Conservation (phyloP, 2,888 invertebrate genomes). For the Neoaliturus tenellus region DNA sequence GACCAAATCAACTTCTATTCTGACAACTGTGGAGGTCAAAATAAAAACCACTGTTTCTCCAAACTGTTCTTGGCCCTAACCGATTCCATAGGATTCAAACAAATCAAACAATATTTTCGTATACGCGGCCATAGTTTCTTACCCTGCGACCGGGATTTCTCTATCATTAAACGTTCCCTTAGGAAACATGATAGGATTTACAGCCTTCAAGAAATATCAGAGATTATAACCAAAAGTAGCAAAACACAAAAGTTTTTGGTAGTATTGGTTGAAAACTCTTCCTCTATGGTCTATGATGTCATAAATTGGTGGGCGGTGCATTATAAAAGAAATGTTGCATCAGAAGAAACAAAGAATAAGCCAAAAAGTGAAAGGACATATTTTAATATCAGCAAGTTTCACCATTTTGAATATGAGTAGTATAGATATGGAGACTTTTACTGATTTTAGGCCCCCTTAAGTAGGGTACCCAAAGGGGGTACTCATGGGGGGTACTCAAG, state of each 20-base stretch:
- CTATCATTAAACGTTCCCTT: conserved; percentile 59
- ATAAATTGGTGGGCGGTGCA: conserved; percentile 59
- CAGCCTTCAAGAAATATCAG: conserved; percentile 26
- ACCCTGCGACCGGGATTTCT: conserved; percentile 62
- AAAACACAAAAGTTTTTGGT: conserved; percentile 56
- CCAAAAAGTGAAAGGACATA: too few species aligned
- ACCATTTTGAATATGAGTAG: too few species aligned
- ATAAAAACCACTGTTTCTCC: conserved; percentile 63
- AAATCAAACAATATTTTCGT: conserved; percentile 61
- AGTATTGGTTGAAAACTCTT: conserved; percentile 52
- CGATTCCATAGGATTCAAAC: conserved; percentile 59
- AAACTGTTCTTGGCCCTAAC: conserved; percentile 58
- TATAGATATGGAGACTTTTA: too few species aligned
- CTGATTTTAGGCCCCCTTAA: too few species aligned
- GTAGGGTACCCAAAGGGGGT: too few species aligned
- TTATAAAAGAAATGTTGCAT: too few species aligned
- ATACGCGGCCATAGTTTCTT: conserved; percentile 62
- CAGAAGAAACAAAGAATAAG: too few species aligned
- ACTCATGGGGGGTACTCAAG: too few species aligned
- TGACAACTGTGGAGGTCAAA: conserved; percentile 67
- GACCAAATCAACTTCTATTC: conserved; percentile 64
- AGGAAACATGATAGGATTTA: conserved; percentile 60
- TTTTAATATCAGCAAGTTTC: too few species aligned
- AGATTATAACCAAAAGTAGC: conserved; percentile 10
- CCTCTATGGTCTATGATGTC: conserved; percentile 57